Base-by-base conservation (phyloP, 2,888 invertebrate genomes). In the Apocheima hispidaria region DNA sequence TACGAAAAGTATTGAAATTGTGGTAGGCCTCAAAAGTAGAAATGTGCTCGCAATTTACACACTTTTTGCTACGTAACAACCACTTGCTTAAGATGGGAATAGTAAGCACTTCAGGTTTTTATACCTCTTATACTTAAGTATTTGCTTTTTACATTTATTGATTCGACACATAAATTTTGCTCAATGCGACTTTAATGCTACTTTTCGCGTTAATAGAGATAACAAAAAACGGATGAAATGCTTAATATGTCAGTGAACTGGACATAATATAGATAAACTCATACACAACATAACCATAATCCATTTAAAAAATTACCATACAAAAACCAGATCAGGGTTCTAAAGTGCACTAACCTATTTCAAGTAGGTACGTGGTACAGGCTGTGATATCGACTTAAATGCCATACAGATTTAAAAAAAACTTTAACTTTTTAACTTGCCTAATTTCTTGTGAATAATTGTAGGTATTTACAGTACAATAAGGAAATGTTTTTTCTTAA, bases 401-500 rank as follows among this genome's bases (percentile, higher is more conserved):
- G n/a, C 23, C n/a, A 16, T 4, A 16, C 6, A 14, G 26, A 1
- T 5, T 28, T 44, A 16, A 2, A 28, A 28, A 18, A 33, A n/a
- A 38, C 2, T n/a, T 10, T 30, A 33, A 18, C 20, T 20, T 53
- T 26, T 44, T 20, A 12, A 16, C 30, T 48, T 40, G 28, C 23
- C 40, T 51, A 58, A 16, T 50, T 44, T 33, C 30, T n/a, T 28
- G 14, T 38, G 33, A n/a, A 65, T 74, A 70, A 79, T 78, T 74
- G 66, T 70, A 69, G n/a, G n/a, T n/a, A 69, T 75, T 74, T 68
- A 74, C 67, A 74, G 60, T 38, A 68, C 69, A 70, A 71, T 73
- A 76, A 71, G 75, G 75, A 76, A 77, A 68, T 53, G 57, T 69
- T 79, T 79, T 83, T 74, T 72, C 74, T 70, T 63, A 69, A 68